Base-by-base conservation (phyloP, 2,113 vertebrate species). In the Natator depressus region DNA sequence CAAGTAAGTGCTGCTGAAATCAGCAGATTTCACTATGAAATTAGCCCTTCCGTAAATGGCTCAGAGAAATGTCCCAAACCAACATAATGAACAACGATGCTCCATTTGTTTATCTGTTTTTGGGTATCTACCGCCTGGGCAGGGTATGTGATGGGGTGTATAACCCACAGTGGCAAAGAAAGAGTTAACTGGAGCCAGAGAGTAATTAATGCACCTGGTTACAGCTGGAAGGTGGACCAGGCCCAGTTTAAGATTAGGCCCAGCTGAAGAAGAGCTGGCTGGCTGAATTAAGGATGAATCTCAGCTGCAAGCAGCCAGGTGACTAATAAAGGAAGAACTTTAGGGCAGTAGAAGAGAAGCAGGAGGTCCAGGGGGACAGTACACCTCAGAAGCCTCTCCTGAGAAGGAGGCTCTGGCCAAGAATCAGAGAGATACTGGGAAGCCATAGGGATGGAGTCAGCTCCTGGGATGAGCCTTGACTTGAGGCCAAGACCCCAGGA, bases 1-100 rank as follows among this genome's bases (percentile, higher is more conserved):
- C 24, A 91, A 89, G 91, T 29, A 95, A 93, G 88, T 29, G 75
- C 82, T 75, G 57, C 53, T 84, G 91, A 80, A 90, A 90, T 91
- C 54, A 86, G 38, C 2, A 83, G 19, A 94, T 10, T 9, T 19
- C 87, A 75, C 51, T 49, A 54, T 24, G 46, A 72, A 89, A 90
- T 14, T 31, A 35, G 25, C 2, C 6, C 55, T 88, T 91, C 27
- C 51, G 27, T 16, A 27, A 14, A 12, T 2, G 82, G 54, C 38
- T 86, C 31, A 80, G 31, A 53, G 38, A 90, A 59, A 62, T 12
- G 53, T 86, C 51, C 51, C 84, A 83, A 89, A 59, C 0, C 1
- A 54, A 75, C n/a, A 42, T 11, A 27, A 31, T 24, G 3, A 92
- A 35, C 7, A 13, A 89, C 38, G 42, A 46, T 20, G 31, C 3